A percentile compares a stretch with the other conserved stretches of the same genome.
These are phyloP conservation scores for Tympanuchus pallidicinctus DNA, from an alignment of 2,113 vertebrate species.

Conservation along the genomic window DNA sequence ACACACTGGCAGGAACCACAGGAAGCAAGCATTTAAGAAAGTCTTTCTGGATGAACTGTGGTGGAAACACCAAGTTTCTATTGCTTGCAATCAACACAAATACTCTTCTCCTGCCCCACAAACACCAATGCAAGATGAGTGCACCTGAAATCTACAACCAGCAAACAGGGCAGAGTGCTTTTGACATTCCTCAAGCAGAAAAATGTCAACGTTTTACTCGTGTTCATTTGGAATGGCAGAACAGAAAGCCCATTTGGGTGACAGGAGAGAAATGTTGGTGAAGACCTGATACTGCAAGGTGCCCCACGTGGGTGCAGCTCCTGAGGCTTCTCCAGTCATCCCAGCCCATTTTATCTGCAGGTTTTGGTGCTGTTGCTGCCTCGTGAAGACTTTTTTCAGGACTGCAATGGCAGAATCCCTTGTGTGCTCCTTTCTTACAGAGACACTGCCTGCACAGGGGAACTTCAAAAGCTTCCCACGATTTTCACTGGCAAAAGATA, in stretches of 20 bases:
- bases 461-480: not conserved
- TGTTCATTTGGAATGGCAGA: constrained; percentile 66
- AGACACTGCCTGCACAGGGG: rapidly evolving
- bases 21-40: not conserved
- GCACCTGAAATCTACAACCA: constrained; percentile 26
- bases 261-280: not conserved
- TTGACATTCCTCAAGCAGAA: constrained; percentile 41
- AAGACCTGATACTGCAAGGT: not conserved
- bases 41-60: not conserved
- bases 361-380: not conserved
- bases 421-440: not conserved
- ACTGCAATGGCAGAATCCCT: not conserved
- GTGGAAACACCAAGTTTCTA: constrained; percentile 3
- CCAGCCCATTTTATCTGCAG: not conserved
- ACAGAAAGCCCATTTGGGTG: constrained; percentile 33
- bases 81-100: constrained; percentile 4
- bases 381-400: not conserved
- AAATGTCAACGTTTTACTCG: not conserved
- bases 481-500: not conserved
- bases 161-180: not conserved
- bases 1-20: not conserved
- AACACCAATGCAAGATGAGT: constrained; percentile 22
- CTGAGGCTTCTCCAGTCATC: not conserved
- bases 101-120: constrained; percentile 18
- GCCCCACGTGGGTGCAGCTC: not conserved